A percentile compares a stretch with the other conserved stretches of the same genome.
phyloP scores from a whole-genome alignment of 2,888 invertebrate genomes.

The Ichneumoninae sp. region DNA sequence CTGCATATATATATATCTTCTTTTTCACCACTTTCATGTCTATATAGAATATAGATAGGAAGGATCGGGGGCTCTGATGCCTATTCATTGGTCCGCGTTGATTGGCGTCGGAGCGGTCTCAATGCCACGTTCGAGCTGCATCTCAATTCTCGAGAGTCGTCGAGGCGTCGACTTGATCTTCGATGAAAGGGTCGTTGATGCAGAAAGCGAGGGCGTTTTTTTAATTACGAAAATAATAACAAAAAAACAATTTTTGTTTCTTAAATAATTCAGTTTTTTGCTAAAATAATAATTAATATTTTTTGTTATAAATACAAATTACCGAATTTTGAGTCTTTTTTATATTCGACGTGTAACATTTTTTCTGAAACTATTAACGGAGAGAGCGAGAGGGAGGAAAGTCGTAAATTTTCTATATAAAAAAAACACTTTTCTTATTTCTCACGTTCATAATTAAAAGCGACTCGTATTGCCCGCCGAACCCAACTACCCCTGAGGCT shows the following conservation, averaged over 20 bases:
- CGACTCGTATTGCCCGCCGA: slow-evolving; percentile 14
- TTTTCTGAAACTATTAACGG: neutral
- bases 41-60: slow-evolving; percentile 3
- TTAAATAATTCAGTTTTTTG: neutral
- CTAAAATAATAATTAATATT: too few species aligned
- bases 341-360: neutral
- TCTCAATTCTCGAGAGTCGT: slow-evolving; percentile 59
- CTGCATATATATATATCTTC: neutral
- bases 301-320: too few species aligned
- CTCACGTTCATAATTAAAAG: neutral
- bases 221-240: neutral
- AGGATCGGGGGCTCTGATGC: slow-evolving; percentile 5
- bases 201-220: neutral
- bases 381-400: neutral
- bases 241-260: neutral
- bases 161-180: slow-evolving; percentile 36
- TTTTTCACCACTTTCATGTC: slow-evolving; percentile 31
- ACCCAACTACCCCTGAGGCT: slow-evolving; percentile 4
- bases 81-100: slow-evolving; percentile 59
- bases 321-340: neutral
- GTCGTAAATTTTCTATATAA: neutral
- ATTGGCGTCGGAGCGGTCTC: slow-evolving; percentile 59
- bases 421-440: too few species aligned
- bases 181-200: slow-evolving; percentile 12
- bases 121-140: slow-evolving; percentile 60